These are phyloP conservation scores for Sclerurus mexicanus DNA, from an alignment of 2,113 vertebrate genomes.

Conservation along the genomic window DNA sequence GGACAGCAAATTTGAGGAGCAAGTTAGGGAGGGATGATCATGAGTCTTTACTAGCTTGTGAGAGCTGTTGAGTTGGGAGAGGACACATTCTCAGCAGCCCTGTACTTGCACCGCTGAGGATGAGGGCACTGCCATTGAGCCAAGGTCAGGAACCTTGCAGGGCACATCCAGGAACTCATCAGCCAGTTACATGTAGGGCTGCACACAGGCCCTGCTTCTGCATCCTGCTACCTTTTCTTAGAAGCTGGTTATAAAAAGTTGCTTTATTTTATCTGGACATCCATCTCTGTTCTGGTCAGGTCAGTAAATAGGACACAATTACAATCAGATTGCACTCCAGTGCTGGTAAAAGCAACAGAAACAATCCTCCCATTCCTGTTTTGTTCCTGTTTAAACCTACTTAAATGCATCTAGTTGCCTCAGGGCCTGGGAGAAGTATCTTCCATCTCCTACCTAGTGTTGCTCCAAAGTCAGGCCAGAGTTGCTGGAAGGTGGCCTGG, in stretches of 20 bases:
- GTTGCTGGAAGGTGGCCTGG: neutral
- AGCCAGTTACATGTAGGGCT: neutral
- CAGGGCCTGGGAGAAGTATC: neutral
- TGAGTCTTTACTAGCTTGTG: neutral
- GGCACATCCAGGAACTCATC: neutral
- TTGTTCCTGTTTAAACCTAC: neutral
- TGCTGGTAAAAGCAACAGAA: neutral
- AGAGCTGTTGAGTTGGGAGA: neutral
- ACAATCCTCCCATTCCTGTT: neutral
- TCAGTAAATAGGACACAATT: neutral
- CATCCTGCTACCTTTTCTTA: neutral
- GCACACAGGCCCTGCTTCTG: neutral
- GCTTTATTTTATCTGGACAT: neutral
- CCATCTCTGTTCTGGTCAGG: neutral
- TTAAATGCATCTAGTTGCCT: neutral
- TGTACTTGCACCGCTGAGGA: neutral
- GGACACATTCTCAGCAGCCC: neutral
- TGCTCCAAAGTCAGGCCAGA: neutral
- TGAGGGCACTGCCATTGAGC: neutral
- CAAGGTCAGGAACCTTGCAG: fast-evolving
- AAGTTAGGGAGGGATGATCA: neutral
- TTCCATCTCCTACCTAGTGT: neutral
- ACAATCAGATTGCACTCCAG: neutral
- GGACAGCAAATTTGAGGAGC: neutral
- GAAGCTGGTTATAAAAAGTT: neutral